Percentiles rank a stretch among this genome's conserved stretches.
Conservation (phyloP, 2,797 vertebrate genomes). For the Acipenser oxyrinchus region DNA sequence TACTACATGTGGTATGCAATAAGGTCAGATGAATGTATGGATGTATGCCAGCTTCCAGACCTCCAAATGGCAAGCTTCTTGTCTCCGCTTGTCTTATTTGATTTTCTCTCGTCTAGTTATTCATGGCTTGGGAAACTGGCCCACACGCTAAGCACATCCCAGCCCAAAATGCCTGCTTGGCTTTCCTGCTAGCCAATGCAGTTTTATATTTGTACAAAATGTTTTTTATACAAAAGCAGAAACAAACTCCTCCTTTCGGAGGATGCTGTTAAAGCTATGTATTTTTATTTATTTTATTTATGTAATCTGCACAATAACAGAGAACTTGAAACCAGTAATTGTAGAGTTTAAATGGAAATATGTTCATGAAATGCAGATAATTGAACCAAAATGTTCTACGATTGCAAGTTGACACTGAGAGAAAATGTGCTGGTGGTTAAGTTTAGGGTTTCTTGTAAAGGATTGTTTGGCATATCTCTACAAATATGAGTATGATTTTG, state of each 20-base stretch:
- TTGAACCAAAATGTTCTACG: too few relatives aligned
- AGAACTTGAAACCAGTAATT: constrained; percentile 4
- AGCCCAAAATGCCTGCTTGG: background rate
- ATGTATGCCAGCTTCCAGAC: background rate
- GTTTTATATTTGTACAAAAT: constrained; percentile 1
- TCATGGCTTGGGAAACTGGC: background rate
- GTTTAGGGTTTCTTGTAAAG: too few relatives aligned
- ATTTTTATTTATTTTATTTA: too few relatives aligned
- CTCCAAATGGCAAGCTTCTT: background rate
- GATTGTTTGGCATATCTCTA: too few relatives aligned
- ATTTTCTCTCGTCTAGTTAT: background rate
- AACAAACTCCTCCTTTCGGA: background rate
- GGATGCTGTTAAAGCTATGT: background rate
- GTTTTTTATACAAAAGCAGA: background rate
- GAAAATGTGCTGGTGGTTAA: too few relatives aligned
- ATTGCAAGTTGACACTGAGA: too few relatives aligned
- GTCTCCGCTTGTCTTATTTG: background rate
- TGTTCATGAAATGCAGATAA: too few relatives aligned
- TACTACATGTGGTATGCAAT: too few relatives aligned
- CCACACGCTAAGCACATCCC: background rate
- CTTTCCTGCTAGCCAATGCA: background rate
- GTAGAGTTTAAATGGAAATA: background rate
- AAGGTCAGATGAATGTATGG: too few relatives aligned
- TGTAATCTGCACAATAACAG: background rate
- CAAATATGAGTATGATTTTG: too few relatives aligned